phyloP scores from a whole-genome alignment of 1,140 invertebrate genomes.

The Palaemon carinicauda region DNA sequence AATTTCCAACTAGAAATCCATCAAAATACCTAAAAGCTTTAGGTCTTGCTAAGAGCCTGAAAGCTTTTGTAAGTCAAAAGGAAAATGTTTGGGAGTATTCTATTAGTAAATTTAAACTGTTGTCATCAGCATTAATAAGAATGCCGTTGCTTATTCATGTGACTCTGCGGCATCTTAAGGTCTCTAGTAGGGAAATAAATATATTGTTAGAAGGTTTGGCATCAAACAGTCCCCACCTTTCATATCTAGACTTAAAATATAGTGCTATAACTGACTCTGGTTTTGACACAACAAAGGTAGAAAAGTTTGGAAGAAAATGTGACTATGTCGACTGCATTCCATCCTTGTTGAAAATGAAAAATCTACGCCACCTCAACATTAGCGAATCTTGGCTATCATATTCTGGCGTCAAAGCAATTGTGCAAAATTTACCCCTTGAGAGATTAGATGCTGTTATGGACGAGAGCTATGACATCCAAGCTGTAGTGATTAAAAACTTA shows the following conservation, averaged over 20 bases:
- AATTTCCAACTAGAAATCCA: constrained; percentile 35
- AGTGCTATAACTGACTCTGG: constrained; percentile 17
- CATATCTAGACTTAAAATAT: constrained; percentile 31
- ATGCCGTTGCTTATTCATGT: constrained; percentile 29
- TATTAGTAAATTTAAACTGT: constrained; percentile 13
- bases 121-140: constrained; percentile 10
- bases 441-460: constrained; percentile 27
- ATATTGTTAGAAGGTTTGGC: constrained; percentile 12
- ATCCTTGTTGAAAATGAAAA: constrained; percentile 29
- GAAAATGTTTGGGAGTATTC: constrained; percentile 33
- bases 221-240: constrained; percentile 26
- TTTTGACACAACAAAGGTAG: neutral
- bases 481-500: constrained; percentile 23
- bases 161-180: constrained; percentile 20
- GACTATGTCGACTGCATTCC: constrained; percentile 27
- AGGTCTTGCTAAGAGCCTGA: constrained; percentile 2
- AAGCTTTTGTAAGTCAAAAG: neutral
- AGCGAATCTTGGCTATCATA: constrained; percentile 32
- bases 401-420: constrained; percentile 15
- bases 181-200: constrained; percentile 7
- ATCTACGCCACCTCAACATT: constrained; percentile 16
- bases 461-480: constrained; percentile 25
- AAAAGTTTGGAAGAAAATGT: constrained; percentile 13
- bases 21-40: constrained; percentile 23
- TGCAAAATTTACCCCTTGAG: constrained; percentile 5